phyloP scores from a whole-genome alignment of 2,888 invertebrate genomes.

The Chrysolina americana region DNA sequence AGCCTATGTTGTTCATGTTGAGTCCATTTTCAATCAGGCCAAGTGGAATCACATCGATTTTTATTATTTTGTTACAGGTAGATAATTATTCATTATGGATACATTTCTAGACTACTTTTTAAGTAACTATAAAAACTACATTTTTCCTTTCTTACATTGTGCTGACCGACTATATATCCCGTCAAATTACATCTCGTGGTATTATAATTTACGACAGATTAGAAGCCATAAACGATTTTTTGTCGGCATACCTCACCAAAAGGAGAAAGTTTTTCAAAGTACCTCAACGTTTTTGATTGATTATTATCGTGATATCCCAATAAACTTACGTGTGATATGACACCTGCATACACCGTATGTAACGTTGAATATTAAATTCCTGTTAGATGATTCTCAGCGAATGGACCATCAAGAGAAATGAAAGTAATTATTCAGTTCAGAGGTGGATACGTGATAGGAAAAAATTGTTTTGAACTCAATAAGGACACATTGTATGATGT shows the following conservation, averaged over 20 bases:
- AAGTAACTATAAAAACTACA: not conserved
- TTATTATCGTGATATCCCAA: slow-evolving; percentile 18
- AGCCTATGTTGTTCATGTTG: not conserved
- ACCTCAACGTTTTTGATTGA: slow-evolving; percentile 15
- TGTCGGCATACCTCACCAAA: slow-evolving; percentile 15
- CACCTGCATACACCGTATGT: slow-evolving; percentile 8
- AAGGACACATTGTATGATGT: not conserved
- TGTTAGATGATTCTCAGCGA: not conserved
- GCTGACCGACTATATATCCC: not conserved
- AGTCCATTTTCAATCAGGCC: not conserved
- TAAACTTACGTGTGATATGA: slow-evolving; percentile 9
- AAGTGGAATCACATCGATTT: not conserved
- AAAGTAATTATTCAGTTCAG: not conserved
- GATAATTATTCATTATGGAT: not conserved
- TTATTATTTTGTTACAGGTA: not conserved
- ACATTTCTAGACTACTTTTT: not conserved
- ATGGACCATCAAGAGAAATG: not conserved
- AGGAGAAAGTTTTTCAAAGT: slow-evolving; percentile 22
- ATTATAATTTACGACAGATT: slow-evolving; percentile 16
- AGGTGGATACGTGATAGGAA: not conserved
- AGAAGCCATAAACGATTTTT: not conserved
- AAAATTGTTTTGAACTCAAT: not conserved
- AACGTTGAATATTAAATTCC: not conserved
- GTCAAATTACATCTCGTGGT: not conserved
- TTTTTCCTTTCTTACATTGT: slow-evolving; percentile 6